Conservation (phyloP, 2,888 invertebrate genomes). For the Deilephila elpenor region DNA sequence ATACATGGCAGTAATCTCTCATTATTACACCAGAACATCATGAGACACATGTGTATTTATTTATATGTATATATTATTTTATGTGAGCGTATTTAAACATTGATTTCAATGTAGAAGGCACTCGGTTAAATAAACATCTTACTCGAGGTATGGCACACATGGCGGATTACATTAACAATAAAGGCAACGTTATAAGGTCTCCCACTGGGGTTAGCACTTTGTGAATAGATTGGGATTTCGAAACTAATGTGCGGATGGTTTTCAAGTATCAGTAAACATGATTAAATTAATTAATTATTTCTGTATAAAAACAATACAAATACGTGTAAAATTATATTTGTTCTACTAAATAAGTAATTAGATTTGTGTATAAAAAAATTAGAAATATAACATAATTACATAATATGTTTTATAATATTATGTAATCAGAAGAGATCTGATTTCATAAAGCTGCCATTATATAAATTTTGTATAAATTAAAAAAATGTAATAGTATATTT, state of each 20-base stretch:
- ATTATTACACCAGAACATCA: not conserved
- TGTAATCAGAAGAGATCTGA: not conserved
- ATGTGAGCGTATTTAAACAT: not conserved
- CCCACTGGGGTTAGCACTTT: slow-evolving; percentile 44
- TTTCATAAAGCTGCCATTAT: not conserved
- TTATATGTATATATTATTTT: not conserved
- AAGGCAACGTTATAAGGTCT: slow-evolving; percentile 39
- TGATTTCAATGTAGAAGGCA: slow-evolving; percentile 24
- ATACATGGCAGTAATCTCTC: not conserved
- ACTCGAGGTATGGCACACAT: slow-evolving; percentile 41
- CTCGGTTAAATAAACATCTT: slow-evolving; percentile 27
- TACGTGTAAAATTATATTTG: no score
- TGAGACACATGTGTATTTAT: not conserved
- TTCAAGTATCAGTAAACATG: not conserved
- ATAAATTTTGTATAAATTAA: not conserved
- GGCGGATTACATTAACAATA: slow-evolving; percentile 36
- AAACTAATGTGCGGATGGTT: not conserved
- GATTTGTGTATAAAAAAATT: not conserved
- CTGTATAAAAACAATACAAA: not conserved
- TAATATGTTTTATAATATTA: no score
- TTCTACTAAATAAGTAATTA: not conserved
- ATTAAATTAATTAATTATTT: not conserved
- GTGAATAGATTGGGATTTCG: slow-evolving; percentile 37
- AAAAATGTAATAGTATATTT: not conserved
- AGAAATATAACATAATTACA: no score